Conservation (phyloP, 2,888 invertebrate species). For the Agriotes lineatus region DNA sequence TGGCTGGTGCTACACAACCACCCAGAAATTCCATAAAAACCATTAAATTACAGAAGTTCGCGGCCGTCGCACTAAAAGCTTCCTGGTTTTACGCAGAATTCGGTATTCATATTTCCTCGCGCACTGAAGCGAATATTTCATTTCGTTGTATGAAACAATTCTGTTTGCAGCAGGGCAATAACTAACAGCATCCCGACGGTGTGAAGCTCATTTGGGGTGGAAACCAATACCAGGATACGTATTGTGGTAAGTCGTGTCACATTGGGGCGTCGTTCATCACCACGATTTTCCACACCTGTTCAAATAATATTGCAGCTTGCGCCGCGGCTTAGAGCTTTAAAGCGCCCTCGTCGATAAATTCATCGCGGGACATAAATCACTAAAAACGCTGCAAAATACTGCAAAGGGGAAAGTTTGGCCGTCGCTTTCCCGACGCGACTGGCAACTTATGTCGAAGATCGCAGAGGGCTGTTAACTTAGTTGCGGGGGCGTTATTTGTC, state of each 20-base stretch:
- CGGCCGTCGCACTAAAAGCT: constrained; percentile 1
- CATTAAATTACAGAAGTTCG: not conserved
- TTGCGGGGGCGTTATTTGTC: constrained; percentile 13
- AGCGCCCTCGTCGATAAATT: constrained; percentile 7
- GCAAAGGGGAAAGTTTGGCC: not conserved
- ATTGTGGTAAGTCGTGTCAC: constrained; percentile 19
- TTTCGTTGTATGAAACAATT: constrained; percentile 13
- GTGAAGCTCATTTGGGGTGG: constrained; percentile 8
- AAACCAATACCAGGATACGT: constrained; percentile 5
- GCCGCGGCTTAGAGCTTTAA: constrained; percentile 13
- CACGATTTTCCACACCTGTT: constrained; percentile 17
- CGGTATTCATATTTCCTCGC: constrained; percentile 10
- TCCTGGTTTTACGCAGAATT: not conserved
- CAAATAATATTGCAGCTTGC: constrained; percentile 18
- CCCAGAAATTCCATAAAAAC: constrained; percentile 6
- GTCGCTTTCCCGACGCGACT: not conserved
- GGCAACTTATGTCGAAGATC: constrained; percentile 11
- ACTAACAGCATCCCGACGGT: constrained; percentile 5
- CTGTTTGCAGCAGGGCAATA: not conserved
- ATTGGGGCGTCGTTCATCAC: constrained; percentile 14
- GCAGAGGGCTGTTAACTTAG: constrained; percentile 12
- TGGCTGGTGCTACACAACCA: not conserved
- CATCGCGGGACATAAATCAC: constrained; percentile 11
- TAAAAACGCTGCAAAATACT: constrained; percentile 10
- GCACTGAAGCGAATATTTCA: constrained; percentile 11